Conservation (phyloP, 1,140 invertebrate genomes). For the Calosoma granatense region DNA sequence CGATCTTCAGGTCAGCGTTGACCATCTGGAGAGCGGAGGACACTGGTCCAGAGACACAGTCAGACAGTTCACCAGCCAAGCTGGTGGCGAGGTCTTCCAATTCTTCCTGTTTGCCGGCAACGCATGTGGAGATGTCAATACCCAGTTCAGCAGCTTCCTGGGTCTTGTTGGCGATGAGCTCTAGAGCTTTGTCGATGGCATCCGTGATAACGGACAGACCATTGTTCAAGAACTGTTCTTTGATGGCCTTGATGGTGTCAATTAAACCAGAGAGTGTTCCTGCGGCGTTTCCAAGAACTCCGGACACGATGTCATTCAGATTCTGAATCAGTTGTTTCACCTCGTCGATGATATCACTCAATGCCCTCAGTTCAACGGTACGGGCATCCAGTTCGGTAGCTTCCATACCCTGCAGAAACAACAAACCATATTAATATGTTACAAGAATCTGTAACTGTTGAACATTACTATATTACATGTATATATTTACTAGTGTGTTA, state of each 20-base stretch:
- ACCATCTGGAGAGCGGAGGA: not conserved
- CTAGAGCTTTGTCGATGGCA: not conserved
- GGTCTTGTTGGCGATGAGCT: not conserved
- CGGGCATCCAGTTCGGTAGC: too few species aligned
- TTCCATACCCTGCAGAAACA: too few species aligned
- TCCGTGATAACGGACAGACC: not conserved
- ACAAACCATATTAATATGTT: too few species aligned
- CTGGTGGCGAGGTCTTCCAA: not conserved
- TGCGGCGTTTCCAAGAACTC: not conserved
- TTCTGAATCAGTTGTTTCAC: not conserved
- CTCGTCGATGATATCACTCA: not conserved
- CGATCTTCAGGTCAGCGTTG: not conserved
- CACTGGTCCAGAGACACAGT: not conserved
- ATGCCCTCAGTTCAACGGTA: not conserved
- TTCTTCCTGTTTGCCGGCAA: not conserved
- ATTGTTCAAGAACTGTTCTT: slow-evolving; percentile 6
- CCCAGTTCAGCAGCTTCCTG: not conserved
- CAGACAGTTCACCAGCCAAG: not conserved
- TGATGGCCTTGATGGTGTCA: not conserved
- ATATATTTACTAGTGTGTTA: too few species aligned
- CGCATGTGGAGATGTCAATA: slow-evolving; percentile 9
- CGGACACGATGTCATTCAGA: not conserved
- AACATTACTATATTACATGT: too few species aligned
- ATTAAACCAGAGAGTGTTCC: not conserved
- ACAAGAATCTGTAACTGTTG: too few species aligned